These are phyloP conservation scores for Nemotelus nigrinus DNA, from an alignment of 2,888 invertebrate genomes.

Conservation along the genomic window DNA sequence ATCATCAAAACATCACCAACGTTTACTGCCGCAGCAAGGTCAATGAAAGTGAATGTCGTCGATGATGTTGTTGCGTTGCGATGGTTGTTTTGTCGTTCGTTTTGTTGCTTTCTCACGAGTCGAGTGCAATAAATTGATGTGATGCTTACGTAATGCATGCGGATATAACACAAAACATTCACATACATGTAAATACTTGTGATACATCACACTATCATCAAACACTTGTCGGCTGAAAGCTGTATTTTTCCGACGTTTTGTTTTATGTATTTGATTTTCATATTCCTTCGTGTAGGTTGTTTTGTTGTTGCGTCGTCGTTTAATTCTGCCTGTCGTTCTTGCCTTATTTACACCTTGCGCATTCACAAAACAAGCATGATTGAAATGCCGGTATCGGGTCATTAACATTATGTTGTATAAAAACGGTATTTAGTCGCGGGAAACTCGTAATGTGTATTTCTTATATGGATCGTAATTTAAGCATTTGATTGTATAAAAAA, in stretches of 20 bases:
- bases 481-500: no score
- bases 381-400: conserved; percentile 31
- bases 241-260: not conserved
- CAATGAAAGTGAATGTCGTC: conserved; percentile 37
- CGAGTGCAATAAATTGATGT: conserved; percentile 39
- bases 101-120: not conserved
- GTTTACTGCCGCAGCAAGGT: conserved; percentile 14
- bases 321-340: no score
- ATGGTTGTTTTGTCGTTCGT: no score
- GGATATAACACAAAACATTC: not conserved
- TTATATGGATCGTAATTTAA: no score
- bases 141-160: not conserved
- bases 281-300: not conserved
- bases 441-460: no score
- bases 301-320: not conserved
- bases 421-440: no score
- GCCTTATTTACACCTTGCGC: not conserved
- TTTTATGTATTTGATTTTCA: not conserved
- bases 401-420: conserved; percentile 26
- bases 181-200: no score
- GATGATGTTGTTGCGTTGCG: not conserved
- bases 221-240: not conserved
- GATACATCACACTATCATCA: not conserved
- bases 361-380: conserved; percentile 1
- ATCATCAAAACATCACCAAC: not conserved